Percentiles rank a stretch among this genome's conserved stretches.
Evolutionary conservation across 2,113 vertebrate species (phyloP).

Genomic region (Progne subis): DNA sequence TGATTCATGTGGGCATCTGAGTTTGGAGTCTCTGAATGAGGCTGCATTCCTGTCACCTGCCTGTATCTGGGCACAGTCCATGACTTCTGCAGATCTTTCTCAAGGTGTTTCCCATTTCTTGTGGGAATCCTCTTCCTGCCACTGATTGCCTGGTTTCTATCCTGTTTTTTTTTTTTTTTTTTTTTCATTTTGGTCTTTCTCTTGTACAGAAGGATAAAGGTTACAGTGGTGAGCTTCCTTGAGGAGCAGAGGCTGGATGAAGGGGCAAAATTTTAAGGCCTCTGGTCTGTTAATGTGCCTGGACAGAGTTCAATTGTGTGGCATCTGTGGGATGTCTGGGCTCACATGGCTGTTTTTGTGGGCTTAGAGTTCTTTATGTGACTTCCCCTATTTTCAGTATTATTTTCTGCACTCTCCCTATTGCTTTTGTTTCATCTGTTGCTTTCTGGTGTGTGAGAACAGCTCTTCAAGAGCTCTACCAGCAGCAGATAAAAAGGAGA

Average conservation of each 20-base stretch:
- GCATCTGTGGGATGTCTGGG: neutral
- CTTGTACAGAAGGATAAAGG: neutral
- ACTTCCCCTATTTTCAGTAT: neutral
- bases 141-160: neutral
- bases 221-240: neutral
- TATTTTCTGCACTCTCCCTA: neutral
- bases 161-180: neutral
- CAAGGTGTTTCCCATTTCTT: neutral
- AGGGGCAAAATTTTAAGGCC: neutral
- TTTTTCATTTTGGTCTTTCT: neutral
- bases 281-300: neutral
- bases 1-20: neutral
- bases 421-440: neutral
- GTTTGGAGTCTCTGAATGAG: neutral
- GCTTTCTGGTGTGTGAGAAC: neutral
- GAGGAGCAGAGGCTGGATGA: neutral
- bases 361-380: neutral
- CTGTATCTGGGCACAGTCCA: neutral
- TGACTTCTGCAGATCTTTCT: neutral
- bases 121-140: neutral
- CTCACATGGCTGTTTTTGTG: neutral
- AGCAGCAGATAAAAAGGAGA: neutral
- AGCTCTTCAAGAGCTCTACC: neutral
- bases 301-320: neutral
- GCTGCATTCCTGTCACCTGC: neutral